A percentile compares a stretch with the other conserved stretches of the same genome.
Conservation (phyloP, 2,888 invertebrate genomes). For the Proisotoma minuta region DNA sequence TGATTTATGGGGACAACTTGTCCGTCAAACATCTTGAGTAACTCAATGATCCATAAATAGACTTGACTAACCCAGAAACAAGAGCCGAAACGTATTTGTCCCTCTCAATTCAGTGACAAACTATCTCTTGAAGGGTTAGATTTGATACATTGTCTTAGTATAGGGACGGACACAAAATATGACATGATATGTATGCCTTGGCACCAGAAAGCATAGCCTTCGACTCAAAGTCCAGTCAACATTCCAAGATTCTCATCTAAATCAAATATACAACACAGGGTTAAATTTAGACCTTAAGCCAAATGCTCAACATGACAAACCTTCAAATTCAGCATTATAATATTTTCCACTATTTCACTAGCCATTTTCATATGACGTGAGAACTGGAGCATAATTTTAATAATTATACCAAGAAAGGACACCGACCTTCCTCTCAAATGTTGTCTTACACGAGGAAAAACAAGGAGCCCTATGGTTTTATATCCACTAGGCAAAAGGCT, state of each 20-base stretch:
- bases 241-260: constrained; percentile 1
- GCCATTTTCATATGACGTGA: too few species aligned
- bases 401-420: not conserved
- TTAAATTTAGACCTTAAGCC: too few species aligned
- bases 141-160: not conserved
- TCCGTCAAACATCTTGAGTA: not conserved
- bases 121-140: too few species aligned
- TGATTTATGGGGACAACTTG: constrained; percentile 5
- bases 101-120: not conserved
- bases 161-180: not conserved
- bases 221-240: not conserved
- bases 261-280: not conserved
- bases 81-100: not conserved
- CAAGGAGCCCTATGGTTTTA: not conserved
- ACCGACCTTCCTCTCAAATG: not conserved
- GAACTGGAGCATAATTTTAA: too few species aligned
- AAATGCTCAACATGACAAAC: too few species aligned
- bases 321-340: too few species aligned
- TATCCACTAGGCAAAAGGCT: not conserved
- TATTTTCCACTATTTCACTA: too few species aligned
- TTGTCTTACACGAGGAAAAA: not conserved
- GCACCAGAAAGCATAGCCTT: not conserved
- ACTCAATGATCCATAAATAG: constrained; percentile 1
- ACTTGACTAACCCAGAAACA: not conserved
- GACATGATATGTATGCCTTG: constrained; percentile 2